phyloP scores from a whole-genome alignment of 2,113 vertebrate genomes.

The Nannobrachium achirus region DNA sequence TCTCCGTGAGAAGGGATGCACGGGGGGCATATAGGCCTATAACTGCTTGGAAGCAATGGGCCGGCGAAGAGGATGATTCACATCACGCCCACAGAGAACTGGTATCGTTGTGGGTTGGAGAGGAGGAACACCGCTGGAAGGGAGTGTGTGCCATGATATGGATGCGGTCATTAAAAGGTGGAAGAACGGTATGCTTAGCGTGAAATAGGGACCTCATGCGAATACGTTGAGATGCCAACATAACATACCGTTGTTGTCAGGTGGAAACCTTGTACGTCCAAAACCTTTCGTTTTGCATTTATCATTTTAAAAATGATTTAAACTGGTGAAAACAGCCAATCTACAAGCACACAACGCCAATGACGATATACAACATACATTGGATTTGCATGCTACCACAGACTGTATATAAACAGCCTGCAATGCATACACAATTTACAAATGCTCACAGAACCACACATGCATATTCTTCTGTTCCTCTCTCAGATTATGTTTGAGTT shows the following conservation, averaged over 20 bases:
- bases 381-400: too few relatives aligned
- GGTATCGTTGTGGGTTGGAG: conserved; percentile 34
- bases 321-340: too few relatives aligned
- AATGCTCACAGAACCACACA: neutral
- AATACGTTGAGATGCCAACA: neutral
- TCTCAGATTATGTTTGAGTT: conserved; percentile 16
- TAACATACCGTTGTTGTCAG: too few relatives aligned
- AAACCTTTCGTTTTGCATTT: too few relatives aligned
- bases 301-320: too few relatives aligned
- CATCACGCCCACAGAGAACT: conserved; percentile 44
- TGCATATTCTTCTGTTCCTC: neutral
- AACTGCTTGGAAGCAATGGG: conserved; percentile 57
- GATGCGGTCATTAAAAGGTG: conserved; percentile 38
- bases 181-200: conserved; percentile 13
- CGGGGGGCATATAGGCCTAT: conserved; percentile 26
- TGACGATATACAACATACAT: neutral
- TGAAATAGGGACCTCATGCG: conserved; percentile 2
- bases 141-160: conserved; percentile 19
- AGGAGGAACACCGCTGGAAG: conserved; percentile 36
- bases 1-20: conserved; percentile 23
- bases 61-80: conserved; percentile 57
- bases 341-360: too few relatives aligned
- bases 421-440: neutral
- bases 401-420: too few relatives aligned
- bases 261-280: too few relatives aligned